Percentiles rank a stretch among this genome's conserved stretches.
phyloP scores from a whole-genome alignment of 2,888 invertebrate genomes.

The Danaus chrysippus region DNA sequence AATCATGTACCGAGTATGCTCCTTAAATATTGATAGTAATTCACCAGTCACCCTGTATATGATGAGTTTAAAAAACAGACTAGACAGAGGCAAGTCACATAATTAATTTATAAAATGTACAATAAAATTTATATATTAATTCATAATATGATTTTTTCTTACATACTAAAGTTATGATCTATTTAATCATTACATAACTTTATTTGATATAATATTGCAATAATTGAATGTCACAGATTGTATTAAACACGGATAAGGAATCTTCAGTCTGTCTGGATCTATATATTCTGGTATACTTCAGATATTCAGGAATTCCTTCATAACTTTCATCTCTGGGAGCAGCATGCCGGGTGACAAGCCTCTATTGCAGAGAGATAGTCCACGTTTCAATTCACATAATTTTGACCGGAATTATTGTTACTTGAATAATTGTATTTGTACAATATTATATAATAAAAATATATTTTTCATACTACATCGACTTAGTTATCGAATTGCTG shows the following conservation, averaged over 20 bases:
- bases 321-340: constrained; percentile 86
- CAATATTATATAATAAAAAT: too few species aligned
- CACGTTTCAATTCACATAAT: constrained; percentile 82
- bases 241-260: constrained; percentile 83
- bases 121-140: too few species aligned
- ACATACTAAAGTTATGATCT: background rate
- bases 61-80: too few species aligned
- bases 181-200: background rate
- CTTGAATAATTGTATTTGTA: background rate
- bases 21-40: too few species aligned
- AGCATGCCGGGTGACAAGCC: constrained; percentile 78
- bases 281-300: constrained; percentile 75
- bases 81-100: too few species aligned
- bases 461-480: too few species aligned
- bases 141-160: too few species aligned
- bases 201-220: constrained; percentile 11
- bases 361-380: constrained; percentile 83
- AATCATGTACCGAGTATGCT: too few species aligned
- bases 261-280: constrained; percentile 71
- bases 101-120: too few species aligned
- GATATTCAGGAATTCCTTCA: constrained; percentile 85
- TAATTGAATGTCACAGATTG: constrained; percentile 81
- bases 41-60: too few species aligned
- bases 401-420: constrained; percentile 73
- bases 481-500: too few species aligned